Evolutionary conservation across 2,113 vertebrate species (phyloP).

Genomic region (Cyanocitta stelleri): DNA sequence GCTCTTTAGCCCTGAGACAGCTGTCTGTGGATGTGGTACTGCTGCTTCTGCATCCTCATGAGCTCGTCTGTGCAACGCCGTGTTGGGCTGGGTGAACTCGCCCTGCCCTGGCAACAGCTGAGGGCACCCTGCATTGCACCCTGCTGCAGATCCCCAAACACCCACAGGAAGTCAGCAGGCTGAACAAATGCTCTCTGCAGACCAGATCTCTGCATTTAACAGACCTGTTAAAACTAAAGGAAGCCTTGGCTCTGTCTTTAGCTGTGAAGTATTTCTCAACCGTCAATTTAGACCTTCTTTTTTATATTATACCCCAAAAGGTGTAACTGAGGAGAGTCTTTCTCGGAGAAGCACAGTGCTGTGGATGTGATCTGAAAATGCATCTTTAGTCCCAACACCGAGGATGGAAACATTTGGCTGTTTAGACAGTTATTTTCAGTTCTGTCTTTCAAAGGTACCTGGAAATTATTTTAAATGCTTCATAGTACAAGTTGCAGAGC

Average conservation of each 20-base stretch:
- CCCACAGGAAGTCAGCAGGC: background rate
- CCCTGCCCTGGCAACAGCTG: background rate
- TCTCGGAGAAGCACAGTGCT: background rate
- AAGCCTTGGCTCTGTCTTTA: background rate
- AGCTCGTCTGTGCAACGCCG: accelerated
- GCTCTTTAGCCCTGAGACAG: background rate
- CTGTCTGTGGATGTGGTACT: background rate
- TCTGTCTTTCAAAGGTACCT: background rate
- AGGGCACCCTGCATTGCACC: background rate
- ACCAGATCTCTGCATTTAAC: background rate
- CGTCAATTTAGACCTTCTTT: background rate
- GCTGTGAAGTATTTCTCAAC: background rate
- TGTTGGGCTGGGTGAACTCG: accelerated
- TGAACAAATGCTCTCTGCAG: background rate
- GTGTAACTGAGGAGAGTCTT: background rate
- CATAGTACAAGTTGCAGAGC: background rate
- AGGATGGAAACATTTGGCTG: background rate
- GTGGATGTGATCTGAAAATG: background rate
- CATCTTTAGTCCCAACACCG: background rate
- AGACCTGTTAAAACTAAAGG: background rate
- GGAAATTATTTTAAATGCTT: background rate
- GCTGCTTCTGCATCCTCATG: background rate
- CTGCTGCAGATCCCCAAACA: background rate
- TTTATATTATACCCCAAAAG: background rate
- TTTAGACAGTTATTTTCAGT: background rate